Evolutionary conservation across 2,797 vertebrate genomes (phyloP), one percentile per base, ranked within the genome.

Genomic region (Schizothorax lantsangensis): DNA sequence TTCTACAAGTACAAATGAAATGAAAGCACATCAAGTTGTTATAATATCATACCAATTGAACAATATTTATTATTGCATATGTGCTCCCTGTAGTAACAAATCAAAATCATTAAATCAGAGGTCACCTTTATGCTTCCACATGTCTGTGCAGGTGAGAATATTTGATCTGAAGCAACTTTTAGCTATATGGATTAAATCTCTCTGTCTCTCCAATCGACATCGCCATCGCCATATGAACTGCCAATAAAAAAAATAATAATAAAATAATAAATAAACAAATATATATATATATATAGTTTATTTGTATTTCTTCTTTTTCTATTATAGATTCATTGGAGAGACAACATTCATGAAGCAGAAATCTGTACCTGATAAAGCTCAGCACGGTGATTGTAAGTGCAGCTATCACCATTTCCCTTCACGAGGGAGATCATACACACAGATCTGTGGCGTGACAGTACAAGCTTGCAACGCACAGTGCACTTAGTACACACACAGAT

Each of bases 71-170:
- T 43, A 17, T 9, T 82, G 33, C 23, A 36, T 47, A 64, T 75
- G 57, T 38, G 6, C 26, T 64, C 33, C 3, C 7, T 43, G 14
- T 11, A 69, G 11, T 45, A 47, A 36, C 38, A 45, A 19, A n/a
- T n/a, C 15, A 74, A 68, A 21, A 38, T 33, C n/a, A 78, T 15
- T 17, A 62, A 64, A 9, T 43, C 36, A 59, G 62, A 40, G 1
- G 23, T 82, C 57, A 87, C 86, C 83, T 89, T 90, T 88, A 79
- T 64, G n/a, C 11, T 23, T 71, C 52, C 33, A 77, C 64, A 11
- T 77, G 30, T 52, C 40, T 68, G 80, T 86, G 69, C 23, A 84
- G n/a, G 36, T 30, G 21, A 45, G 57, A 19, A 66, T 6, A 43
- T 84, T 73, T 84, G 9, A 47, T 49, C 23, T 85, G 62, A 80